Conservation (phyloP, 2,113 vertebrate genomes). For the Malurus elegans region DNA sequence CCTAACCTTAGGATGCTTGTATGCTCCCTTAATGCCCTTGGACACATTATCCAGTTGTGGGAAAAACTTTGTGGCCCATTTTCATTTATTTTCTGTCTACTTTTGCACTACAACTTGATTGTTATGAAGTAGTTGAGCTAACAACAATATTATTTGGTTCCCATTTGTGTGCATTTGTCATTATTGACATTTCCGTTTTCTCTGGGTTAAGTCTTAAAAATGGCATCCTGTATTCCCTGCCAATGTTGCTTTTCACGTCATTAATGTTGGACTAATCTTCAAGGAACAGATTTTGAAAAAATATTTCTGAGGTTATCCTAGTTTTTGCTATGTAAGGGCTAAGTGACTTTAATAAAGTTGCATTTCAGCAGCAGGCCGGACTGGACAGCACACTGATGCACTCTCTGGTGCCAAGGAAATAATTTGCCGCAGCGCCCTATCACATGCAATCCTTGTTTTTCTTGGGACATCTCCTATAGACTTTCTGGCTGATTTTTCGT, state of each 20-base stretch:
- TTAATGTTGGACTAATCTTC: background rate
- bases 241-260: background rate
- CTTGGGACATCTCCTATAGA: background rate
- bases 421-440: background rate
- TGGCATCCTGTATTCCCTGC: background rate
- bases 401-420: background rate
- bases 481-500: background rate
- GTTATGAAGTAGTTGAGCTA: background rate
- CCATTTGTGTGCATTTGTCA: background rate
- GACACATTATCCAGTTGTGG: background rate
- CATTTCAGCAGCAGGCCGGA: background rate
- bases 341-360: background rate
- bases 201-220: background rate
- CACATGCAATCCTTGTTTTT: background rate
- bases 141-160: background rate
- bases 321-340: background rate
- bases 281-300: background rate
- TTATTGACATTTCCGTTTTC: background rate
- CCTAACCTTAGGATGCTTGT: background rate
- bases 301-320: background rate
- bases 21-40: background rate
- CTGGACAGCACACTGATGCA: background rate
- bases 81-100: background rate
- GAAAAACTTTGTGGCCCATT: background rate
- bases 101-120: background rate